Evolutionary conservation across 2,888 invertebrate species (phyloP).

Genomic region (Tortricodes alternella): DNA sequence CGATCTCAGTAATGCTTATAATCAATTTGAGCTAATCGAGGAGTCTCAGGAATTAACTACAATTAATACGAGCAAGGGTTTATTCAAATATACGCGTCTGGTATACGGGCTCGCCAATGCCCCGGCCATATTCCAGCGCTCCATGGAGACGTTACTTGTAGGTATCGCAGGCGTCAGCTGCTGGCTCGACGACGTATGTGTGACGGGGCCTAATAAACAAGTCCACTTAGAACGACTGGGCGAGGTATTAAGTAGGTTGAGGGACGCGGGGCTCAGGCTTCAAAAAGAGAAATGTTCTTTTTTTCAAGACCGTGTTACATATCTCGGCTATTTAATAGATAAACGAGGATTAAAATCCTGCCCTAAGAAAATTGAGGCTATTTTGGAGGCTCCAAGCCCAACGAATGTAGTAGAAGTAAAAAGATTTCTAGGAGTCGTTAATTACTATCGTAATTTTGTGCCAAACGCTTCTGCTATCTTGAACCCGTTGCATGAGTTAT

Average conservation of each 20-base stretch:
- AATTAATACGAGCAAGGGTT: neutral
- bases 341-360: conserved; percentile 32
- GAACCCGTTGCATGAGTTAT: conserved; percentile 34
- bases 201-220: conserved; percentile 27
- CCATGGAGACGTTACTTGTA: neutral
- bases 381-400: conserved; percentile 34
- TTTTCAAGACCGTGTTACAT: conserved; percentile 32
- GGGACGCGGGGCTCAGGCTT: conserved; percentile 32
- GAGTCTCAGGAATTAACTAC: neutral
- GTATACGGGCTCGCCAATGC: neutral
- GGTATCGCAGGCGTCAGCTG: neutral
- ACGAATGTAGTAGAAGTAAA: conserved; percentile 34
- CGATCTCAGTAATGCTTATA: neutral
- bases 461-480: conserved; percentile 36
- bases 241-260: conserved; percentile 33
- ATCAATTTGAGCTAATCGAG: neutral
- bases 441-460: conserved; percentile 42
- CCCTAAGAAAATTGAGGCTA: conserved; percentile 38
- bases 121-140: neutral
- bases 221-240: conserved; percentile 24
- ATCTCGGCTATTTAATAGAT: conserved; percentile 36
- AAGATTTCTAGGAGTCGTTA: conserved; percentile 39
- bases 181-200: conserved; percentile 42
- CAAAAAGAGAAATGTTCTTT: conserved; percentile 26
- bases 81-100: neutral